Percentiles rank a stretch among this genome's conserved stretches.
Conservation (phyloP, 2,113 vertebrate genomes). For the Numida meleagris region DNA sequence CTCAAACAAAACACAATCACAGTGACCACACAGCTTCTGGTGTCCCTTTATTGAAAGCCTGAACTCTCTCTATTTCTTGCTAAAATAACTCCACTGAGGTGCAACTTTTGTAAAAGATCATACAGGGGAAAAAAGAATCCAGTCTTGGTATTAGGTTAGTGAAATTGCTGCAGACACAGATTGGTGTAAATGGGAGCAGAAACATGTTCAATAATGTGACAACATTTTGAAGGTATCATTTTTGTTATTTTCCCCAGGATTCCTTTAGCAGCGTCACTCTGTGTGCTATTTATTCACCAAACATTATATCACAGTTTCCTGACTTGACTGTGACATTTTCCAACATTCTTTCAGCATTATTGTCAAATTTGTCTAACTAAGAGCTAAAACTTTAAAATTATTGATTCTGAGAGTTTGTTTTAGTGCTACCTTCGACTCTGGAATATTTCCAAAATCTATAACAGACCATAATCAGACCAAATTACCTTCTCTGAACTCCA, state of each 20-base stretch:
- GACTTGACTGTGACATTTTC: slow-evolving; percentile 18
- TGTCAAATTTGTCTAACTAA: slow-evolving; percentile 38
- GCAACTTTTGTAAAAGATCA: background rate
- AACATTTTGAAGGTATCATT: background rate
- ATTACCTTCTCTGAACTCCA: slow-evolving; percentile 8
- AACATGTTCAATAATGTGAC: slow-evolving; percentile 8
- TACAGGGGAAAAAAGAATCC: background rate
- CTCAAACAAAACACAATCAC: background rate
- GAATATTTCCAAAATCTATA: slow-evolving; percentile 48
- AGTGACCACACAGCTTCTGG: background rate
- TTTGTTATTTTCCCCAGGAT: background rate
- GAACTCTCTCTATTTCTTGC: background rate
- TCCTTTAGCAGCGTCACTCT: background rate
- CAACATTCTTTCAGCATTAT: slow-evolving; percentile 13
- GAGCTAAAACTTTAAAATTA: slow-evolving; percentile 39
- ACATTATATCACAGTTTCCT: slow-evolving; percentile 26
- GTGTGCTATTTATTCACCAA: slow-evolving; percentile 27
- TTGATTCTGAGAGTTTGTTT: background rate
- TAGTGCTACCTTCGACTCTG: slow-evolving; percentile 15
- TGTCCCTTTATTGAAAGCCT: background rate
- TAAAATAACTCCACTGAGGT: background rate
- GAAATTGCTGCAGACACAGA: background rate
- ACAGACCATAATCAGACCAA: background rate
- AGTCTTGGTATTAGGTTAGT: background rate
- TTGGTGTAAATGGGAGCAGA: background rate